These are phyloP conservation scores for Microplitis manilae DNA, from an alignment of 2,888 invertebrate genomes.

Conservation along the genomic window DNA sequence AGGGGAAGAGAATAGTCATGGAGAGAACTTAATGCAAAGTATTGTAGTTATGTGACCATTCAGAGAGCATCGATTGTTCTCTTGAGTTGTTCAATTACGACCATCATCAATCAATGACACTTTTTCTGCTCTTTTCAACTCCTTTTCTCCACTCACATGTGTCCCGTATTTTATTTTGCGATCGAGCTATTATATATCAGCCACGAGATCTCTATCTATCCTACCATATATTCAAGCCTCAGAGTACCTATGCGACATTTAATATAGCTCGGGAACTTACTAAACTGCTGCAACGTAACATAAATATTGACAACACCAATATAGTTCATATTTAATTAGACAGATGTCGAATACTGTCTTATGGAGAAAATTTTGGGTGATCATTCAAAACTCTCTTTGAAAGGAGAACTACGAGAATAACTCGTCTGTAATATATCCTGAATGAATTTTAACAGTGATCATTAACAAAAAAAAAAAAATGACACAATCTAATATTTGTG, in stretches of 20 bases:
- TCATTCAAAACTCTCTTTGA: too few relatives aligned
- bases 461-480: too few relatives aligned
- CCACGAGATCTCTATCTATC: not conserved
- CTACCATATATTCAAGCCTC: not conserved
- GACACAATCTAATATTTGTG: too few relatives aligned
- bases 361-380: too few relatives aligned
- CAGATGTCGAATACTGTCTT: not conserved
- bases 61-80: slow-evolving; percentile 33
- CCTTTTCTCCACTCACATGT: not conserved
- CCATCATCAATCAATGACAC: slow-evolving; percentile 40
- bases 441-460: too few relatives aligned
- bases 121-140: not conserved
- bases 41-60: slow-evolving; percentile 31
- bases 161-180: not conserved
- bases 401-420: too few relatives aligned
- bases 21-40: slow-evolving; percentile 36
- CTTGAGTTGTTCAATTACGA: slow-evolving; percentile 33
- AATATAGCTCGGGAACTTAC: not conserved
- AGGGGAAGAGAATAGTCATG: slow-evolving; percentile 18
- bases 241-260: not conserved
- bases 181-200: not conserved
- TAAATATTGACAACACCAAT: not conserved
- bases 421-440: too few relatives aligned
- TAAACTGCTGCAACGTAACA: not conserved
- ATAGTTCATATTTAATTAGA: not conserved